These are phyloP conservation scores for Heterotilapia buettikoferi DNA, from an alignment of 2,113 vertebrate species.

Conservation along the genomic window DNA sequence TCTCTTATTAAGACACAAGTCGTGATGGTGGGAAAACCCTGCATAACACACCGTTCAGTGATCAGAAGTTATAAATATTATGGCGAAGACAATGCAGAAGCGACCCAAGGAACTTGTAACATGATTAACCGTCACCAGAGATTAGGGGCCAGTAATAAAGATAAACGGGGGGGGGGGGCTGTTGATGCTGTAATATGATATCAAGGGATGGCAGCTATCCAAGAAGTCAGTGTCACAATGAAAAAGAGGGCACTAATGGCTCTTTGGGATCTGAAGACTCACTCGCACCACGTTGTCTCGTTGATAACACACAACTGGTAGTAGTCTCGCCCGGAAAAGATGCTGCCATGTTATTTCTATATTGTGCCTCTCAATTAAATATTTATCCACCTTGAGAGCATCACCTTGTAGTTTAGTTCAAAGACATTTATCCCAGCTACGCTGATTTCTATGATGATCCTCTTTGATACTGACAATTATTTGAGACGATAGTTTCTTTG, in stretches of 20 bases:
- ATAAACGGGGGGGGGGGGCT: conserved; percentile 38
- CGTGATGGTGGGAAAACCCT: neutral
- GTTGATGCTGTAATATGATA: conserved; percentile 59
- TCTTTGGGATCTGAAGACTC: conserved; percentile 37
- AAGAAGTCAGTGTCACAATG: conserved; percentile 55
- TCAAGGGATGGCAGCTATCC: conserved; percentile 58
- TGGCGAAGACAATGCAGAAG: neutral
- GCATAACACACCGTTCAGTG: neutral
- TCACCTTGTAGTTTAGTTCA: neutral
- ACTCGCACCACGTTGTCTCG: conserved; percentile 29
- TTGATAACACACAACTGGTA: conserved; percentile 28
- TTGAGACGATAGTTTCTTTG: neutral
- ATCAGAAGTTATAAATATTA: conserved; percentile 31
- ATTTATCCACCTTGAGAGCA: neutral
- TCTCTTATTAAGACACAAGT: conserved; percentile 39
- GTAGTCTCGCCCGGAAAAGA: neutral
- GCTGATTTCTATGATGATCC: neutral
- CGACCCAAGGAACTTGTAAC: conserved; percentile 42
- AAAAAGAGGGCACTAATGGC: conserved; percentile 56
- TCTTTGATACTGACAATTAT: neutral
- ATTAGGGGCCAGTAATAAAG: conserved; percentile 61
- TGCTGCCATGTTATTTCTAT: neutral
- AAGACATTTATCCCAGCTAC: neutral
- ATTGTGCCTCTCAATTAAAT: neutral
- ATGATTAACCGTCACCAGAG: conserved; percentile 56